Evolutionary conservation across 2,888 invertebrate genomes (phyloP).

Genomic region (Eilema caniola): DNA sequence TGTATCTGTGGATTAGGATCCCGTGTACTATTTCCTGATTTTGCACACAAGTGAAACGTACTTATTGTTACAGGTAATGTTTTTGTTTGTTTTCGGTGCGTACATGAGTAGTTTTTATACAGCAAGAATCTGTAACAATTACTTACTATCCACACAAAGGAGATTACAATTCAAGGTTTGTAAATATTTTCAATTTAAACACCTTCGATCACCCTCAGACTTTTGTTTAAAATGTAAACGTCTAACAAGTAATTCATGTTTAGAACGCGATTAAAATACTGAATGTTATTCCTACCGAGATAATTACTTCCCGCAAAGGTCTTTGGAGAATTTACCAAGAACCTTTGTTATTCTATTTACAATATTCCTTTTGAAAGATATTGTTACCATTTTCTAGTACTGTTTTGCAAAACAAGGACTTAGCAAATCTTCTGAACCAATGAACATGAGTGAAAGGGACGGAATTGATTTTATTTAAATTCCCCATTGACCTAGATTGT

Average conservation of each 20-base stretch:
- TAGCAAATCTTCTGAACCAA: constrained; percentile 30
- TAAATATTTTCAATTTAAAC: constrained; percentile 24
- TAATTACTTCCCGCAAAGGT: constrained; percentile 7
- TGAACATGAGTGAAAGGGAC: constrained; percentile 39
- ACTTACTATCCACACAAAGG: constrained; percentile 70
- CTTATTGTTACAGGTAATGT: constrained; percentile 62
- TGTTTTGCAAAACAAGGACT: constrained; percentile 26
- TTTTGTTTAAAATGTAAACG: not conserved
- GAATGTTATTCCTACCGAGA: not conserved
- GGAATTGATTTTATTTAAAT: constrained; percentile 40
- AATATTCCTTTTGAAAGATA: constrained; percentile 3
- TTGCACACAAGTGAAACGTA: not conserved
- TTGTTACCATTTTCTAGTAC: constrained; percentile 6
- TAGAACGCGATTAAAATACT: constrained; percentile 34
- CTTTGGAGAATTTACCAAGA: not conserved
- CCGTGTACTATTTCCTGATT: no score
- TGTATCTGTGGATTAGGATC: no score
- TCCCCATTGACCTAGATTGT: constrained; percentile 33
- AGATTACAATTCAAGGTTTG: constrained; percentile 76
- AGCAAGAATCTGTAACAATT: constrained; percentile 74
- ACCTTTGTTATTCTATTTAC: constrained; percentile 5
- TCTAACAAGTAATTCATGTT: constrained; percentile 25
- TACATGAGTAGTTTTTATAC: constrained; percentile 73
- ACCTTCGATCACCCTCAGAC: not conserved
- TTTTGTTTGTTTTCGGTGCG: constrained; percentile 66